Conservation (phyloP, 2,888 invertebrate species). For the Cataglyphis livida region DNA sequence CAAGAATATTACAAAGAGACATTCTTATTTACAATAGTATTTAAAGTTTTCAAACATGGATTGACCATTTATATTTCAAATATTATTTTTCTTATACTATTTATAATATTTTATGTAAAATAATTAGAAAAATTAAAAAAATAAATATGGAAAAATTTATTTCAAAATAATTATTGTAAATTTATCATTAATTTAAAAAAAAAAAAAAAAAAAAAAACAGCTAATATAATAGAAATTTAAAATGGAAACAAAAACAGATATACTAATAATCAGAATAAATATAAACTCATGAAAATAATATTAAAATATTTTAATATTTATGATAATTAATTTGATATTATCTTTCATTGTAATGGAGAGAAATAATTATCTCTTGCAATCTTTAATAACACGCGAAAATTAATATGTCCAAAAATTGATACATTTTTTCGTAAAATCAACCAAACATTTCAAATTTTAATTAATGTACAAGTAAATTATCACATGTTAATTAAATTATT, state of each 20-base stretch:
- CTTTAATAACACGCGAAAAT: neutral
- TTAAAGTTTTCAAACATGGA: neutral
- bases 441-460: neutral
- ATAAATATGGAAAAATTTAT: neutral
- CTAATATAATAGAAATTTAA: neutral
- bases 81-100: neutral
- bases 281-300: neutral
- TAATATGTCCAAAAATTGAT: neutral
- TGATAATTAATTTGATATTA: no score
- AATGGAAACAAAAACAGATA: neutral
- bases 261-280: neutral
- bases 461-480: neutral
- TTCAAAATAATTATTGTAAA: neutral
- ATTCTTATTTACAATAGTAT: neutral
- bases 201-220: neutral
- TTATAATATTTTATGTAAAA: neutral
- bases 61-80: neutral
- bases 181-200: neutral
- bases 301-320: neutral
- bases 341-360: neutral
- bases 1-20: neutral
- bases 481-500: neutral
- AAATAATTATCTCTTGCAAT: neutral
- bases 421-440: no score
- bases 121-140: neutral